Conservation (phyloP, 2,888 invertebrate genomes). For the Tanytarsus gracilentus region DNA sequence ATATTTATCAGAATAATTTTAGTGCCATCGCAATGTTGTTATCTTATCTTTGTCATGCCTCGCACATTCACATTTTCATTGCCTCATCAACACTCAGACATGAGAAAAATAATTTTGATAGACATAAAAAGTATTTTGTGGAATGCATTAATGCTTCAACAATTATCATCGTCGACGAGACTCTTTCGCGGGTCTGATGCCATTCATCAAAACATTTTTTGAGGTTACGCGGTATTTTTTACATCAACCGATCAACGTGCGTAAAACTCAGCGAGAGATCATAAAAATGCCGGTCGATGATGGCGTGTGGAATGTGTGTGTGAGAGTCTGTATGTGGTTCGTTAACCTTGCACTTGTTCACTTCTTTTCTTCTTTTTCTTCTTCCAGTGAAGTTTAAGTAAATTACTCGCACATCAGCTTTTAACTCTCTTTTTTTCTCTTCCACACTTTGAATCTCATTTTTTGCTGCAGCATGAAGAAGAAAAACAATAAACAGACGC, state of each 20-base stretch:
- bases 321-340: constrained; percentile 10
- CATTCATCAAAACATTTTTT: constrained; percentile 4
- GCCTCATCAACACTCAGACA: no score
- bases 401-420: not conserved
- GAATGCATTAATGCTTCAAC: no score
- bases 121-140: no score
- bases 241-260: not conserved
- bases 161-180: not conserved
- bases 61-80: no score
- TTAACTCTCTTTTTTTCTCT: not conserved
- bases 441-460: not conserved
- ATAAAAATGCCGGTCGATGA: constrained; percentile 19
- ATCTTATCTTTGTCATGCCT: no score
- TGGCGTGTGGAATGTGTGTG: not conserved
- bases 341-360: constrained; percentile 27
- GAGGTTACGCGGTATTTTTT: constrained; percentile 16
- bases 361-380: not conserved
- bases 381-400: not conserved
- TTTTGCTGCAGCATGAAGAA: no score
- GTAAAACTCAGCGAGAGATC: not conserved
- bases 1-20: no score
- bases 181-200: no score
- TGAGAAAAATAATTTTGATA: no score
- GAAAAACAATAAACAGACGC: no score
- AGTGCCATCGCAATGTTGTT: no score